Conservation (phyloP, 2,797 vertebrate genomes). For the Avahi laniger region DNA sequence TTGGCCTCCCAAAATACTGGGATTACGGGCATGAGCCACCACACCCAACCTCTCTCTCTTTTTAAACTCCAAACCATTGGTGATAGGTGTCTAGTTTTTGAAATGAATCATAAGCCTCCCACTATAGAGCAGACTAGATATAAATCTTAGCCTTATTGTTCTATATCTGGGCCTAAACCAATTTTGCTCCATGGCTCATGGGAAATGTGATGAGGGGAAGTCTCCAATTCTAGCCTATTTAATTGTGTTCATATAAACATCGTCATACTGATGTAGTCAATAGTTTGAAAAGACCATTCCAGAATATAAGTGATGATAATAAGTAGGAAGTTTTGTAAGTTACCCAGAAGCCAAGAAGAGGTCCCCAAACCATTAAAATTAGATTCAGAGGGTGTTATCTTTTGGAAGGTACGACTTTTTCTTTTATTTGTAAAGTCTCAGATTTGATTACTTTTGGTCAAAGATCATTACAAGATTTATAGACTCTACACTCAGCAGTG, state of each 20-base stretch:
- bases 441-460: neutral
- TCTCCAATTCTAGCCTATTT: neutral
- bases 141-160: neutral
- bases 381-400: neutral
- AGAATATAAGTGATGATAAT: neutral
- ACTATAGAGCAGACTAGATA: neutral
- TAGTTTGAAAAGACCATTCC: neutral
- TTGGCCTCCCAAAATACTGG: neutral
- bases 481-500: neutral
- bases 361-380: neutral
- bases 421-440: neutral
- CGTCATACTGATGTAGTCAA: neutral
- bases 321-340: neutral
- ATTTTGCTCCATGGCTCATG: neutral
- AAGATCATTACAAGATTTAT: neutral
- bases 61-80: neutral
- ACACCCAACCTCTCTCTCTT: neutral
- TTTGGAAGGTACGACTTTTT: neutral
- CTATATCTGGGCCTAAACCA: neutral
- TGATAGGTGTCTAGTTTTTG: neutral
- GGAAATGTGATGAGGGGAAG: neutral
- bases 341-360: neutral
- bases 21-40: neutral
- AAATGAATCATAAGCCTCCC: neutral
- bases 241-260: neutral